Base-by-base conservation (phyloP, 1,140 invertebrate genomes). In the Riptortus pedestris region DNA sequence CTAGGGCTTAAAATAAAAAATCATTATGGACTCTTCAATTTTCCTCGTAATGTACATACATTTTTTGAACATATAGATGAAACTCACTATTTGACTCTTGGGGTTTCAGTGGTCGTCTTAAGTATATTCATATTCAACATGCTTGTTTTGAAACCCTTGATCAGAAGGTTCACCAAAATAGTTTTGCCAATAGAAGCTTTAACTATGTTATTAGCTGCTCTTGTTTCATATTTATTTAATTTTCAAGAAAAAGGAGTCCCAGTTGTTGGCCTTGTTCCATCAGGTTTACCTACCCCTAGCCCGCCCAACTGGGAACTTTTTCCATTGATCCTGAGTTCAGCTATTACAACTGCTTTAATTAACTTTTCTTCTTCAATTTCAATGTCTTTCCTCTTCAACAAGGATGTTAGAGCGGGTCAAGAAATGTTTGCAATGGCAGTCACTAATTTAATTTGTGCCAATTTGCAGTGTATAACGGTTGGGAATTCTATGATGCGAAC, bases 401-500 rank as follows among this genome's bases (percentile, higher is more conserved):
- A 22, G 16, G 27, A 51, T 24, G 22, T 63, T 12, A 33, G 31
- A 43, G 24, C 52, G 5, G 29, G 60, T 20, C 65, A 66, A 62
- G 65, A 66, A 48, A 55, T 61, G 22, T 60, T 66, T 18, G 65
- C 65, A 1, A 58, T 66, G 61, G 48, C 29, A 3, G 28, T 45
- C 0, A n/a, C 61, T 14, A 66, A 66, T 51, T 29, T 66, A 11
- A 22, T 66, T 28, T 63, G 60, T 62, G 12, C 26, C 11, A 63
- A 59, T 31, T 61, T 66, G 7, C 60, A 66, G 48, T 63, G 60
- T 18, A 66, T 66, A 27, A 62, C 61, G 1, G 58, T 66, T 48
- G 65, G 65, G n/a, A 66, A 66, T 45, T 66, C 65, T 9, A 66
- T 66, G 65, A 66, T 66, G 65, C 63, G 65, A 24, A 66, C 65